A percentile compares a stretch with the other conserved stretches of the same genome.
Evolutionary conservation across 2,113 vertebrate species (phyloP).

Genomic region (Astur gentilis): DNA sequence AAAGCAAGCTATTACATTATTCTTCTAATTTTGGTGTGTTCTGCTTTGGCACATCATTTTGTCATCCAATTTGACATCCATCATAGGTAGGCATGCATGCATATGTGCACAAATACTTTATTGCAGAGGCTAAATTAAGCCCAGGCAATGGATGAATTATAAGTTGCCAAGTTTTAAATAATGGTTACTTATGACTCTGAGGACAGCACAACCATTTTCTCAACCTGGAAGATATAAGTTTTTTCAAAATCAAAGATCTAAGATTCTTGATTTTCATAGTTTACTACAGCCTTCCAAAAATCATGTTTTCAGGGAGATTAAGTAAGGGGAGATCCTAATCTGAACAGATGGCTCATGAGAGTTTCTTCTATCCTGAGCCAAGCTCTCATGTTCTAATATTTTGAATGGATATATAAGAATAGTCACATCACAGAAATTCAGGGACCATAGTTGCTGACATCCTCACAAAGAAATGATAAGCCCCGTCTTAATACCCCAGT

Average conservation of each 20-base stretch:
- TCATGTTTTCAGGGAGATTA: neutral
- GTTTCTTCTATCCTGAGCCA: neutral
- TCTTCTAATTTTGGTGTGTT: neutral
- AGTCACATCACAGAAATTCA: neutral
- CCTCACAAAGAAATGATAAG: neutral
- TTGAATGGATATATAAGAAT: neutral
- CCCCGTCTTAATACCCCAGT: neutral
- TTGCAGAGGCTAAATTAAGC: neutral
- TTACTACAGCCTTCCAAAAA: neutral
- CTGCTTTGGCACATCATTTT: rapidly evolving
- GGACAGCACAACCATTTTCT: neutral
- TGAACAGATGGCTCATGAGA: neutral
- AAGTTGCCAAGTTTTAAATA: neutral
- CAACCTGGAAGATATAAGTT: neutral
- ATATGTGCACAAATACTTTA: neutral
- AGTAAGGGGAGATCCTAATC: neutral
- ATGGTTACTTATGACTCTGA: neutral
- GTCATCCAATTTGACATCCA: neutral
- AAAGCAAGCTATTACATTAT: neutral
- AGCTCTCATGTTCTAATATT: neutral
- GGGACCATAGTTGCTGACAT: neutral
- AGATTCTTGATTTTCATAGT: neutral
- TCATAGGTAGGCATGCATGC: neutral
- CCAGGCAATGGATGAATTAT: neutral
- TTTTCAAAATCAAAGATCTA: neutral